Evolutionary conservation across 2,113 vertebrate species (phyloP).

Genomic region (Carassius carassius): DNA sequence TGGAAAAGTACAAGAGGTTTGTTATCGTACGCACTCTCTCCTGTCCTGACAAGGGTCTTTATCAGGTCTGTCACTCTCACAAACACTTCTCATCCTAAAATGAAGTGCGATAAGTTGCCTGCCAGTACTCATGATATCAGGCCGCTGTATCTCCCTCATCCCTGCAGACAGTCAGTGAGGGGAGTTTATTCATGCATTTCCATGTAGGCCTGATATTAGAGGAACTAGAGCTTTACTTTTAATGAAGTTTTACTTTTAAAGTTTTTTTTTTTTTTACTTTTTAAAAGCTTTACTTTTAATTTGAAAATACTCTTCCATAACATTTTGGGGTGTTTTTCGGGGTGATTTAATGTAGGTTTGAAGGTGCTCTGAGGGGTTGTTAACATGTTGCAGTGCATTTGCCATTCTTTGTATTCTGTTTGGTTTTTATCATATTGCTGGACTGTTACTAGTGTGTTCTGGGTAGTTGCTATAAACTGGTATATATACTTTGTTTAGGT

Average conservation of each 20-base stretch:
- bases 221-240: neutral
- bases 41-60: neutral
- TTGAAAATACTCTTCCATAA: neutral
- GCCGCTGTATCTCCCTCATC: neutral
- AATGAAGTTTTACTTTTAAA: no score
- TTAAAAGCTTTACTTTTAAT: no score
- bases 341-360: no score
- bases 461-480: no score
- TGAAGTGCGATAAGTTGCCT: neutral
- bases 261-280: no score
- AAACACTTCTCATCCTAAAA: neutral
- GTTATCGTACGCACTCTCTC: neutral
- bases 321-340: no score
- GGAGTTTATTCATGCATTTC: neutral
- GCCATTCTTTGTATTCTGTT: no score
- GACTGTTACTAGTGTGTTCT: no score
- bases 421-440: no score
- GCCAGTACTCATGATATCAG: neutral
- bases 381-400: neutral
- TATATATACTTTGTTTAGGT: no score
- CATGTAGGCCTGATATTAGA: neutral
- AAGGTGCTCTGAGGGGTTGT: neutral
- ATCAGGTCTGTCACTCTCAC: slow-evolving; percentile 10
- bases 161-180: neutral
- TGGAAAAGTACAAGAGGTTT: neutral